A percentile compares a stretch with the other conserved stretches of the same genome.
phyloP scores from a whole-genome alignment of 1,140 invertebrate species.

The Drosophila teissieri region DNA sequence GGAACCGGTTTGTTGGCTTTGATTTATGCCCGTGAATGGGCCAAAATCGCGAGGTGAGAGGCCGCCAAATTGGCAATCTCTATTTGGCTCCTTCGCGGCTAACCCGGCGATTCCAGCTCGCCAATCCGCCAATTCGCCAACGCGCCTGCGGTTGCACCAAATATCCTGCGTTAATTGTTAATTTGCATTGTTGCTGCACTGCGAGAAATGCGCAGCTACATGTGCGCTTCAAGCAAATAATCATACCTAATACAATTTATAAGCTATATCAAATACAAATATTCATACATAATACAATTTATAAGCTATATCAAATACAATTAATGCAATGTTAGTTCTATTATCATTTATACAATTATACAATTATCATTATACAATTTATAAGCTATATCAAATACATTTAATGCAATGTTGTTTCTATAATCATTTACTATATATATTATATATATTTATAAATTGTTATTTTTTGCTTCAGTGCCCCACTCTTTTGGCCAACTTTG shows the following conservation, averaged over 20 bases:
- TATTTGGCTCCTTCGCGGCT: slow-evolving; percentile 38
- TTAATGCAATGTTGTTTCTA: too few relatives aligned
- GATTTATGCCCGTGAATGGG: slow-evolving; percentile 20
- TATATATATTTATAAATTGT: too few relatives aligned
- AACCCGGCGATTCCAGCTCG: neutral
- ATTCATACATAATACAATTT: too few relatives aligned
- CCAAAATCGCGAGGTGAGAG: slow-evolving; percentile 24
- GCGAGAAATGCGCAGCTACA: neutral
- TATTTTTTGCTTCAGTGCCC: neutral
- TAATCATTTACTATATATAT: too few relatives aligned
- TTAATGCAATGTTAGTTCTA: too few relatives aligned
- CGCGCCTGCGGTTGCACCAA: slow-evolving; percentile 47
- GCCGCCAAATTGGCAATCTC: slow-evolving; percentile 36
- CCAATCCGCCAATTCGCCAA: neutral
- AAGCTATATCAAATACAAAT: too few relatives aligned
- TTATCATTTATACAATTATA: too few relatives aligned
- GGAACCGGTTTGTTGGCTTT: slow-evolving; percentile 27
- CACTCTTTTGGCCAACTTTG: slow-evolving; percentile 11
- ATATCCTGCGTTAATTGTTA: slow-evolving; percentile 66
- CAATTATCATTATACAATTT: too few relatives aligned
- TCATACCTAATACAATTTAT: too few relatives aligned
- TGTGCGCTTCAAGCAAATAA: too few relatives aligned
- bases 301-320: too few relatives aligned
- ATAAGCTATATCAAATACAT: too few relatives aligned
- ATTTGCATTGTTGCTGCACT: slow-evolving; percentile 42